Percentiles rank a stretch among this genome's conserved stretches.
These are phyloP conservation scores for Hippocampus kuda DNA, from an alignment of 2,797 vertebrate species.

Conservation along the genomic window DNA sequence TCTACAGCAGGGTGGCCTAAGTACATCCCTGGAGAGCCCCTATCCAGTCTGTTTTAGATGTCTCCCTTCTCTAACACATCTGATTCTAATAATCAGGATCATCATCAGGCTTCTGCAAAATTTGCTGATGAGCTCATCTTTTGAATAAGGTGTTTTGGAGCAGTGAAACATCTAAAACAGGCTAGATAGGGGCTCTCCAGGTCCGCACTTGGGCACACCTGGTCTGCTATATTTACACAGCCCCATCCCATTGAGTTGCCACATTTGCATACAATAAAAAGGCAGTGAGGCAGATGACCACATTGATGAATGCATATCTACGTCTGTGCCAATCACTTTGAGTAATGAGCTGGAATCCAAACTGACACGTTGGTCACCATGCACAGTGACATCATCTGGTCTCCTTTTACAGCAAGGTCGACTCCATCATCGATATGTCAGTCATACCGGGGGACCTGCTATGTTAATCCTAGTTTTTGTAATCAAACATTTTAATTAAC, in stretches of 20 bases:
- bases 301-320: not conserved
- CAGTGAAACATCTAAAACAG: no score
- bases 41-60: no score
- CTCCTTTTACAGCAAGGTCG: not conserved
- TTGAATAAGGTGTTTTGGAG: no score
- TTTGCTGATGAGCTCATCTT: no score
- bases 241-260: not conserved
- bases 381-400: not conserved
- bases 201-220: no score
- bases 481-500: not conserved
- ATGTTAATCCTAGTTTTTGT: not conserved
- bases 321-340: not conserved
- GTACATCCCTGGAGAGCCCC: no score
- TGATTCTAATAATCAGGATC: no score
- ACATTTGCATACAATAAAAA: not conserved
- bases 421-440: slow-evolving; percentile 2
- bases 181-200: no score
- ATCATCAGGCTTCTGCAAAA: no score
- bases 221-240: no score
- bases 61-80: no score
- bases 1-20: not conserved
- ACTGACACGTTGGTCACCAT: not conserved
- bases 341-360: not conserved
- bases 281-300: not conserved
- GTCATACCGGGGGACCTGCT: not conserved